Conservation (phyloP, 2,113 vertebrate species). For the Cephalophus harveyi region DNA sequence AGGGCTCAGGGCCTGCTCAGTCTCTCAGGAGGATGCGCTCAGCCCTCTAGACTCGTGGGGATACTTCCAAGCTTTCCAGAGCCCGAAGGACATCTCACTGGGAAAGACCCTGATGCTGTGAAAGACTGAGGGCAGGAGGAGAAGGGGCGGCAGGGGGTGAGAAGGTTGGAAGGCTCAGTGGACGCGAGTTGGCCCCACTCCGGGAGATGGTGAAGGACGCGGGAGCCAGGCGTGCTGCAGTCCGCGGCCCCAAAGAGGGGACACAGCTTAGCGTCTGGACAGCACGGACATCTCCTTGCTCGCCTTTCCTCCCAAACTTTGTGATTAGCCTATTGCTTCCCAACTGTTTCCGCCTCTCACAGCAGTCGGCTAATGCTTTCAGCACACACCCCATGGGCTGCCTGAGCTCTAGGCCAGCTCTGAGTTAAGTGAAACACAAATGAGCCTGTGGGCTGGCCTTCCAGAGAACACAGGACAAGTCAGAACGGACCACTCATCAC, state of each 20-base stretch:
- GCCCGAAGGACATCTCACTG: neutral
- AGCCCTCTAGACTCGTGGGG: neutral
- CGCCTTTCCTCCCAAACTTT: neutral
- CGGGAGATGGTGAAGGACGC: neutral
- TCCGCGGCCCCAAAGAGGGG: accelerated
- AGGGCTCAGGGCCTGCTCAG: neutral
- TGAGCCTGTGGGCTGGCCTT: neutral
- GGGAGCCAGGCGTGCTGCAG: neutral
- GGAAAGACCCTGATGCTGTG: neutral
- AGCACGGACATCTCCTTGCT: neutral
- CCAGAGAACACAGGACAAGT: neutral
- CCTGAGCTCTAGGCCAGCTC: neutral
- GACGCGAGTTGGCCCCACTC: accelerated
- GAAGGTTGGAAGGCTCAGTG: neutral
- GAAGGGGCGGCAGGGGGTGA: neutral
- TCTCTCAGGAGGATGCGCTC: neutral
- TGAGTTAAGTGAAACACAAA: neutral
- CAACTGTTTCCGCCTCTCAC: neutral
- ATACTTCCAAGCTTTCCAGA: neutral
- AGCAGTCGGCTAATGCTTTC: accelerated
- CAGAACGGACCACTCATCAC: neutral
- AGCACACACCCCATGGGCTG: accelerated
- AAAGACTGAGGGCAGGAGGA: neutral
- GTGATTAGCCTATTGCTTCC: too few relatives aligned
- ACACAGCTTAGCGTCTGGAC: neutral